Conservation (phyloP, 1,140 invertebrate genomes). For the Brachionus rotundiformis region DNA sequence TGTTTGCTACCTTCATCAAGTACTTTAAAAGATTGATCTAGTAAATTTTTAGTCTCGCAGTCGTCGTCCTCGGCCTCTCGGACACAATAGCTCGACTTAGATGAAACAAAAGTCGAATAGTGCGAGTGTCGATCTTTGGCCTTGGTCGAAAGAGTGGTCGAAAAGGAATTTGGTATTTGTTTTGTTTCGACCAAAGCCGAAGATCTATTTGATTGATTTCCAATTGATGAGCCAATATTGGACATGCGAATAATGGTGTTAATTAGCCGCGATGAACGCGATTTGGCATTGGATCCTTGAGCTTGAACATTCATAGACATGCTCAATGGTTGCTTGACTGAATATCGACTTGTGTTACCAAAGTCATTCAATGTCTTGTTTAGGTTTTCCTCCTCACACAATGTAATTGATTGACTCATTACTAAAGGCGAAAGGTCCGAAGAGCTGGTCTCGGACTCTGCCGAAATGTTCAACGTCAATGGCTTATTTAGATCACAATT, state of each 20-base stretch:
- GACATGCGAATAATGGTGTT: conserved; percentile 43
- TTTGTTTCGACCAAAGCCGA: not conserved
- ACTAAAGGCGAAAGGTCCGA: conserved; percentile 8
- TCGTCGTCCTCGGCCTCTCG: conserved; percentile 11
- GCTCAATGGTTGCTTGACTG: conserved; percentile 16
- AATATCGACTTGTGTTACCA: conserved; percentile 23
- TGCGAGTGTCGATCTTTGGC: conserved; percentile 26
- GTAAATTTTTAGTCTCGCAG: not conserved
- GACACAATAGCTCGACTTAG: conserved; percentile 28
- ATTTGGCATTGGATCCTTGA: not conserved
- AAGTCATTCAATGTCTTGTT: conserved; percentile 27
- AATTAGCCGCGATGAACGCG: conserved; percentile 6
- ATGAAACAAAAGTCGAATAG: conserved; percentile 1
- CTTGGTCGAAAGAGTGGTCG: not conserved
- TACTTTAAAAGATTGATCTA: conserved; percentile 22
- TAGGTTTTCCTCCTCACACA: conserved; percentile 25
- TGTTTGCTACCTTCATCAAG: not conserved
- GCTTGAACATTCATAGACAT: conserved; percentile 32
- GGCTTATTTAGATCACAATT: not conserved
- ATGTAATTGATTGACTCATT: conserved; percentile 27
- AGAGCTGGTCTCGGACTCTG: not conserved
- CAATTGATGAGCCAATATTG: not conserved
- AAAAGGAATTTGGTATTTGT: not conserved
- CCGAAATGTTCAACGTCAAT: not conserved
- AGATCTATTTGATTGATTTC: not conserved